Percentiles rank a stretch among this genome's conserved stretches.
Evolutionary conservation across 2,797 vertebrate species (phyloP).

Genomic region (Acestrorhynchus altus): DNA sequence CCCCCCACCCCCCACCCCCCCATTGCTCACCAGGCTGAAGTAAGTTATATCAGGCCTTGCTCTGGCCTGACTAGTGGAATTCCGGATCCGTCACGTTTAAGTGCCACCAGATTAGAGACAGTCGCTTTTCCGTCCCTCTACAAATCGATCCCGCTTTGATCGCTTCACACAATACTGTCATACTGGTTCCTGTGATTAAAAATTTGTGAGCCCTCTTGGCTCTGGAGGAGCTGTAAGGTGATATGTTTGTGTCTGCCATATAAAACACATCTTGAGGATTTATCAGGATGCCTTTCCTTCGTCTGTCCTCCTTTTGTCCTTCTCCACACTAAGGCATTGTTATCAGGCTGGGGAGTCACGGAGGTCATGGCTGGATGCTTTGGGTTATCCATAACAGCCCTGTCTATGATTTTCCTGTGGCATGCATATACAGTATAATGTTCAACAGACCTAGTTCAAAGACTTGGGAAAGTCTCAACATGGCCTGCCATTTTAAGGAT

Average conservation of each 20-base stretch:
- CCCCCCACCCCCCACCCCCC: neutral
- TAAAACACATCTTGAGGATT: slow-evolving; percentile 43
- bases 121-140: slow-evolving; percentile 17
- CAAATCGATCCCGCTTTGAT: neutral
- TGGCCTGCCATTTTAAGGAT: neutral
- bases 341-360: neutral
- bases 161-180: slow-evolving; percentile 13
- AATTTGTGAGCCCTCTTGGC: slow-evolving; percentile 16
- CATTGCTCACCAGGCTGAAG: neutral
- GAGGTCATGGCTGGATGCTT: slow-evolving; percentile 2
- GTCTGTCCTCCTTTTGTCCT: slow-evolving; percentile 10
- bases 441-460: neutral
- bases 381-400: neutral
- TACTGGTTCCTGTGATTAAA: slow-evolving; percentile 39
- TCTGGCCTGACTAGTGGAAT: slow-evolving; percentile 18
- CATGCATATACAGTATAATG: neutral
- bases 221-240: slow-evolving; percentile 26
- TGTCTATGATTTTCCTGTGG: neutral
- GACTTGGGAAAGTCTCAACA: neutral
- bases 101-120: neutral
- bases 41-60: slow-evolving; percentile 20
- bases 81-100: slow-evolving; percentile 33
- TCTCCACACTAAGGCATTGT: neutral
- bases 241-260: slow-evolving; percentile 34
- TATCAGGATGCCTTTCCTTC: neutral